Conservation (phyloP, 2,888 invertebrate genomes). For the Glyphotaelius pellucidus region DNA sequence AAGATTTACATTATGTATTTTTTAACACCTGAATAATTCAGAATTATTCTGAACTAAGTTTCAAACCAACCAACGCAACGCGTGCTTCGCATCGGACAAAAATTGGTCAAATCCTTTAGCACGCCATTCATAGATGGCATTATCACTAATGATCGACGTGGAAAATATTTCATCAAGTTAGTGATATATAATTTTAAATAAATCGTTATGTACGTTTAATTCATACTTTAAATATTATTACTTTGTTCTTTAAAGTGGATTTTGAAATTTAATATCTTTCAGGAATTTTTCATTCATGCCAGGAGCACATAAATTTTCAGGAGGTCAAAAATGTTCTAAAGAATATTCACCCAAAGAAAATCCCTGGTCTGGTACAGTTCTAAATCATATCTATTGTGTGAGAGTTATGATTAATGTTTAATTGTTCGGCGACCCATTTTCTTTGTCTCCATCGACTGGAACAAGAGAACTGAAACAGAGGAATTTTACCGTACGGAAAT, state of each 20-base stretch:
- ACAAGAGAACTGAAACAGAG: conserved; percentile 16
- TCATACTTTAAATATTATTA: too few species aligned
- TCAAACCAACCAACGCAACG: conserved; percentile 9
- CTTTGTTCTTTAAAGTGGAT: neutral
- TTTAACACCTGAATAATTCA: too few species aligned
- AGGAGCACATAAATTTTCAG: neutral
- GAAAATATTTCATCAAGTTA: neutral
- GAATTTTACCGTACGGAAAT: conserved; percentile 22
- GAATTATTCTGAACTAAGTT: neutral
- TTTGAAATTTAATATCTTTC: neutral
- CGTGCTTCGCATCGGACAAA: neutral
- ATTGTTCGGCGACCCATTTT: conserved; percentile 5
- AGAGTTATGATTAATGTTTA: conserved; percentile 25
- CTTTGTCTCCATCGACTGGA: conserved; percentile 8
- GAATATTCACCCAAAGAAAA: conserved; percentile 8
- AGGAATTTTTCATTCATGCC: neutral
- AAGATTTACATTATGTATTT: neutral
- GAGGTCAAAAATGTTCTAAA: neutral
- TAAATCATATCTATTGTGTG: conserved; percentile 39
- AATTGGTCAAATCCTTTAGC: neutral
- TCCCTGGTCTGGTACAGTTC: neutral
- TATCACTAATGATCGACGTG: neutral
- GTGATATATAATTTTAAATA: too few species aligned
- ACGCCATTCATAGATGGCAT: conserved; percentile 16
- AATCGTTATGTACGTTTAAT: too few species aligned